Conservation (phyloP, 2,888 invertebrate genomes). For the Hoplodrina ambigua region DNA sequence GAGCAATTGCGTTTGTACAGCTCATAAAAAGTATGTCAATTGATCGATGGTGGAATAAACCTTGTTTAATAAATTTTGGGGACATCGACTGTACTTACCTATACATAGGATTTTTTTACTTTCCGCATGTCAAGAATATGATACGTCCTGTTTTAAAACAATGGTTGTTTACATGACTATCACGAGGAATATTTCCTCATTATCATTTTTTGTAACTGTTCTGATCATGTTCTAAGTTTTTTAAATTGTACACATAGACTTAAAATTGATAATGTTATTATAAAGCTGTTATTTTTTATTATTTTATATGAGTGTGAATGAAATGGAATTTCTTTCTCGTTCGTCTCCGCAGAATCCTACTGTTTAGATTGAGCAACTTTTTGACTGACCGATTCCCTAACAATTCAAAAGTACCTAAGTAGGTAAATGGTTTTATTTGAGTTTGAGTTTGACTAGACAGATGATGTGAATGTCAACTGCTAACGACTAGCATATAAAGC, state of each 20-base stretch:
- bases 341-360: neutral
- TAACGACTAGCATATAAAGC: conserved; percentile 2
- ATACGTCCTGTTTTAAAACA: conserved; percentile 32
- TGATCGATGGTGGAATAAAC: neutral
- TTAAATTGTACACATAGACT: too few species aligned
- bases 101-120: neutral
- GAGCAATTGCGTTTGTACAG: too few species aligned
- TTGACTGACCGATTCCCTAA: neutral
- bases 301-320: too few species aligned
- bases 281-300: too few species aligned
- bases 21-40: too few species aligned
- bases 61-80: conserved; percentile 29
- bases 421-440: neutral
- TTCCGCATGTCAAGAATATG: conserved; percentile 26
- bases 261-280: too few species aligned
- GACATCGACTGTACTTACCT: neutral
- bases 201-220: neutral
- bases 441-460: neutral
- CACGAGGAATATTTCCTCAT: neutral
- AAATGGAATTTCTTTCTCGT: neutral
- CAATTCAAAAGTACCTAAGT: neutral
- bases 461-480: conserved; percentile 21
- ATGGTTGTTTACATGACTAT: conserved; percentile 18
- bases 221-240: conserved; percentile 6
- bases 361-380: neutral